Percentiles rank a stretch among this genome's conserved stretches.
These are phyloP conservation scores for Lordiphosa clarofinis DNA, from an alignment of 1,140 invertebrate species.

Conservation along the genomic window DNA sequence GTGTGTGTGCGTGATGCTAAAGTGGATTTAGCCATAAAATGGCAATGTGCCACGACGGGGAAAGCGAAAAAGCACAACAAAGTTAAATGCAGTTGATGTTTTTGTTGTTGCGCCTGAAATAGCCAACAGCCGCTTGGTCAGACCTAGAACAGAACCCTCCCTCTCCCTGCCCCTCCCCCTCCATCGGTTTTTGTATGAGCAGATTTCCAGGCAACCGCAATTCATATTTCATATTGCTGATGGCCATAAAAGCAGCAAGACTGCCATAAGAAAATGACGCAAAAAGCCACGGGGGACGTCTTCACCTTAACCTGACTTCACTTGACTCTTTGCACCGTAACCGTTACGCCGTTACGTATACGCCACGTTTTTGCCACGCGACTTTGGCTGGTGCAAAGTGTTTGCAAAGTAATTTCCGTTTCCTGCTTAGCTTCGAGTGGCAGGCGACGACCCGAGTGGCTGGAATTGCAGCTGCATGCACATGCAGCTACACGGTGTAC, in stretches of 20 bases:
- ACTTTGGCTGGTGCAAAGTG: constrained; percentile 57
- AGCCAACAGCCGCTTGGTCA: constrained; percentile 27
- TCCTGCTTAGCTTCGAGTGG: constrained; percentile 69
- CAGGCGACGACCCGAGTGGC: constrained; percentile 32
- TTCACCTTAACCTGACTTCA: constrained; percentile 43
- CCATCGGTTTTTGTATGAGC: constrained; percentile 20
- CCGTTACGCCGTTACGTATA: constrained; percentile 31
- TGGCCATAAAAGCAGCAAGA: constrained; percentile 58
- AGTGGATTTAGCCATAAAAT: constrained; percentile 78
- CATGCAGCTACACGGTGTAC: neutral
- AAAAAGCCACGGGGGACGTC: constrained; percentile 34
- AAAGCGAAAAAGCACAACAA: constrained; percentile 60
- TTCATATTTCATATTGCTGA: constrained; percentile 74
- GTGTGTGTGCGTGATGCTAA: constrained; percentile 29
- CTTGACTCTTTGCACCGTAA: constrained; percentile 46
- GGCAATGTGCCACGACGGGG: constrained; percentile 56
- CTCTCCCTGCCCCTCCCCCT: neutral
- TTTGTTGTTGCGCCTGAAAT: constrained; percentile 58
- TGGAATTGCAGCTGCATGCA: constrained; percentile 11
- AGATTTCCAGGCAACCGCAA: constrained; percentile 72
- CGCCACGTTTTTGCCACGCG: constrained; percentile 41
- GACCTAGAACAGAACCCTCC: neutral
- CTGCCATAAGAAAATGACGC: constrained; percentile 66
- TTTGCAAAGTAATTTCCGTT: constrained; percentile 78
- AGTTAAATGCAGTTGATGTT: constrained; percentile 73